Base-by-base conservation (phyloP, 2,888 invertebrate species). In the Tethea ocularis region DNA sequence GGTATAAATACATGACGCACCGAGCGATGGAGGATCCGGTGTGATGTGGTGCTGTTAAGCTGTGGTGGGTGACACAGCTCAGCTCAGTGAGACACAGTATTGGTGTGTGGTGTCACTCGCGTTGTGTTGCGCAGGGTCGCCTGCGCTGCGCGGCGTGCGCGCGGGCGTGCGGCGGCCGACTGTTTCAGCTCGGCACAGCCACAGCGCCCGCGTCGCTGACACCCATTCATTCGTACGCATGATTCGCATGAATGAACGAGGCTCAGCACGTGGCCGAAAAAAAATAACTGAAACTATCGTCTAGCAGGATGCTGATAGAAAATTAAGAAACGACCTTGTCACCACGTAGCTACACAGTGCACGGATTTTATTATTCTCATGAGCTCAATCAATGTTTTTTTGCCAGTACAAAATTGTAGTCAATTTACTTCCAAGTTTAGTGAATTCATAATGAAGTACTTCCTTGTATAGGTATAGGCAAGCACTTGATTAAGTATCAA, bases 181-280 rank as follows among this genome's bases (percentile, higher is more conserved):
- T 89, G 88, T 82, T 83, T 82, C 82, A 80, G 78, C 66, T 61
- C 58, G 58, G 62, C 60, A 59, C 71, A 57, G 66, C 68, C 66
- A 65, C 71, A 66, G 61, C 69, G 65, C 71, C 76, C 79, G 52
- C 52, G 17, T 29, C 52, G 52, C 52, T 33, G 54, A 20, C 54
- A 54, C 76, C 80, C 89, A 90, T 91, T 91, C 90, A 90, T 82
- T 87, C 84, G 72, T 75, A 79, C 82, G 80, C 86, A 86, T 91
- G 87, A 92, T 74, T 78, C 82, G 80, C 86, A 86, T 91, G 87
- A 92, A 91, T 92, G 91, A 87, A 85, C 80, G 79, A 83, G 70
- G 75, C 67, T 73, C 67, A 82, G 77, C 87, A 84, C 87, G 88
- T 87, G 88, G 77, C 76, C 82, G 77, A 86, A 88, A 89, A 85